phyloP scores from a whole-genome alignment of 35 echinoderm and acorn worm genomes.

The Lytechinus pictus region DNA sequence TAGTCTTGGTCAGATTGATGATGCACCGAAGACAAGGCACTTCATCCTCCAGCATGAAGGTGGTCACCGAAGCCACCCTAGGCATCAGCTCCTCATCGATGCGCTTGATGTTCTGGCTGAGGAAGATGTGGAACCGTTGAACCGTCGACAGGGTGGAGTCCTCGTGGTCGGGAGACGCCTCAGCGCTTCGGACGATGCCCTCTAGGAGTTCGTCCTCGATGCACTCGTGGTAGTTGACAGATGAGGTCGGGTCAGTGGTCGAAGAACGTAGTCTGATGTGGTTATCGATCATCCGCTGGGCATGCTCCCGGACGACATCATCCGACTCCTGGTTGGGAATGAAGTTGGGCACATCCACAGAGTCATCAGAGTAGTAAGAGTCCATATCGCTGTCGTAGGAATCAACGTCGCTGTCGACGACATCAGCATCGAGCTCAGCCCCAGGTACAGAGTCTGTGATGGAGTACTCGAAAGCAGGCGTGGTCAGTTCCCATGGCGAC shows the following conservation, averaged over 20 bases:
- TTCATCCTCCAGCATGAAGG: background rate
- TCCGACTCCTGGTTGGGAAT: background rate
- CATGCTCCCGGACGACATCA: background rate
- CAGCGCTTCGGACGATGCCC: background rate
- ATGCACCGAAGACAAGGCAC: background rate
- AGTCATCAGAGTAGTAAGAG: background rate
- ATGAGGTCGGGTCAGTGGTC: background rate
- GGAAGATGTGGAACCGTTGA: background rate
- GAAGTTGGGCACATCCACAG: background rate
- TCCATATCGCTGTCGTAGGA: background rate
- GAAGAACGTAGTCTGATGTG: background rate
- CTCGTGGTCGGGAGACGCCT: background rate
- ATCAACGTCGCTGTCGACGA: background rate
- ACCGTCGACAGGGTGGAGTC: background rate
- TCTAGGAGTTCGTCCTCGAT: slow-evolving; percentile 41
- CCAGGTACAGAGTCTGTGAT: background rate
- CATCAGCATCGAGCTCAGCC: background rate
- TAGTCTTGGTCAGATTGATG: background rate
- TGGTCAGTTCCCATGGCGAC: background rate
- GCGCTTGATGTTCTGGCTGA: background rate
- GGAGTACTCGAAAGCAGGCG: background rate
- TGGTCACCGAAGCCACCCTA: background rate
- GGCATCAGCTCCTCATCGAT: background rate
- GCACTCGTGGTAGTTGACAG: background rate
- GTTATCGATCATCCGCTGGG: slow-evolving; percentile 12